Percentiles rank a stretch among this genome's conserved stretches.
Evolutionary conservation across 2,888 invertebrate species (phyloP).

Genomic region (Tortricodes alternella): DNA sequence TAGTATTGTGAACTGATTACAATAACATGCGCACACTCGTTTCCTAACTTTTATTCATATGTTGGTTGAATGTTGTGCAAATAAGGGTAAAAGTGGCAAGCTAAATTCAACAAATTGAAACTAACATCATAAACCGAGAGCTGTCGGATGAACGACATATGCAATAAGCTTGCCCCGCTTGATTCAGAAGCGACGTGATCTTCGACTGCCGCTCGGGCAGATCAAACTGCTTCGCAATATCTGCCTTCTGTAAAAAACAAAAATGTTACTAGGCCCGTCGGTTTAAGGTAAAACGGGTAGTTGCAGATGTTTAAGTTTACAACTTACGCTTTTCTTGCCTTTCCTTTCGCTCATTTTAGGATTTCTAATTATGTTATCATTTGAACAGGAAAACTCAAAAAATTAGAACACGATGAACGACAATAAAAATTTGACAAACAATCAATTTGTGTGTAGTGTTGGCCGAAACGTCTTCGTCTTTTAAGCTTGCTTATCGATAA

Average conservation of each 20-base stretch:
- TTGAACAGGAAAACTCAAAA: background rate
- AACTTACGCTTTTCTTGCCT: constrained; percentile 71
- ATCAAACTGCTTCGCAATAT: constrained; percentile 94
- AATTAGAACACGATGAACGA: too few relatives aligned
- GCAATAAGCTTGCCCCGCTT: constrained; percentile 96
- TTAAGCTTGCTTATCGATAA: too few relatives aligned
- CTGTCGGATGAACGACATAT: constrained; percentile 97
- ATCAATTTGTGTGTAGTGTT: too few relatives aligned
- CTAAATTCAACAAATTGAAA: constrained; percentile 28
- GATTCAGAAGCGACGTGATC: constrained; percentile 92
- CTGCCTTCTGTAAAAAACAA: constrained; percentile 86
- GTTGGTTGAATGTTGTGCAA: too few relatives aligned
- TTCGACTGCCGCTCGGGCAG: constrained; percentile 95
- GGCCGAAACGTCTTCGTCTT: too few relatives aligned
- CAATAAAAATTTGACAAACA: too few relatives aligned
- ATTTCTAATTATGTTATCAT: background rate
- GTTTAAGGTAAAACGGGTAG: too few relatives aligned
- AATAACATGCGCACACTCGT: too few relatives aligned
- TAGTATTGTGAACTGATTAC: too few relatives aligned
- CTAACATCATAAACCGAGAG: constrained; percentile 97
- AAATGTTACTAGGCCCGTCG: too few relatives aligned
- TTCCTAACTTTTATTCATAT: too few relatives aligned
- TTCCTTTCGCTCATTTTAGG: constrained; percentile 67
- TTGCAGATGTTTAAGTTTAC: too few relatives aligned
- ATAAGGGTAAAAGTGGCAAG: background rate